Base-by-base conservation (phyloP, 2,888 invertebrate genomes). In the Acanthococcus lagerstroemiae region DNA sequence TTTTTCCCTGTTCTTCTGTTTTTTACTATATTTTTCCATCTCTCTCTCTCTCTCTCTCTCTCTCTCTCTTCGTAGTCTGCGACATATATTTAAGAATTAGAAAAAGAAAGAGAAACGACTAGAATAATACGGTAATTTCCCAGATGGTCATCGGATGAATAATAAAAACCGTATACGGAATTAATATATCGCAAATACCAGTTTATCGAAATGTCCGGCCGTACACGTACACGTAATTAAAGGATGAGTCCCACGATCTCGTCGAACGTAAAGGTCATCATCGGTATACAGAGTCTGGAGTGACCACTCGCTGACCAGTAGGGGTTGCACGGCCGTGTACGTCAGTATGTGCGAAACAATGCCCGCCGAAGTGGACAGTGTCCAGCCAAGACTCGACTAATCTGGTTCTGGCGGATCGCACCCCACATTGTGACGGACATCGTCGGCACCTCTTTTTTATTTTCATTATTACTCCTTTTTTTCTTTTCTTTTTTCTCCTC, bases 211-310 rank as follows among this genome's bases (percentile, higher is more conserved):
- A 63, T 63, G 63, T 63, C 63, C 63, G 63, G 63, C 54, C 54
- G 52, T 54, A 44, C 63, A 48, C 54, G 58, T 46, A 58, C 46
- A 26, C 46, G 63, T 63, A 63, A 63, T 63, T 63, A 63, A 63
- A 63, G 63, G 63, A 63, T 63, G 63, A 63, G 63, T 63, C 63
- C 63, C 63, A 63, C 63, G 63, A 63, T 63, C 63, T 63, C 63
- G 52, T 63, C 54, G 52, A 54, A 63, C 63, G 52, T 54, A 63
- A 63, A 63, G 63, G 63, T 63, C 63, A 63, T 63, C 61, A 15
- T 9, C 12, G 58, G n/a, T n/a, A n/a, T n/a, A n/a, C 24, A 63
- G 54, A 63, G 63, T 63, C 44, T 54, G 26, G 37, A 54, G 30
- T 63, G 63, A 63, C 63, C 63, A 54, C 55, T 55, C 52, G 52